phyloP scores from a whole-genome alignment of 2,888 invertebrate species.

The Drosophila neoperkinsi region DNA sequence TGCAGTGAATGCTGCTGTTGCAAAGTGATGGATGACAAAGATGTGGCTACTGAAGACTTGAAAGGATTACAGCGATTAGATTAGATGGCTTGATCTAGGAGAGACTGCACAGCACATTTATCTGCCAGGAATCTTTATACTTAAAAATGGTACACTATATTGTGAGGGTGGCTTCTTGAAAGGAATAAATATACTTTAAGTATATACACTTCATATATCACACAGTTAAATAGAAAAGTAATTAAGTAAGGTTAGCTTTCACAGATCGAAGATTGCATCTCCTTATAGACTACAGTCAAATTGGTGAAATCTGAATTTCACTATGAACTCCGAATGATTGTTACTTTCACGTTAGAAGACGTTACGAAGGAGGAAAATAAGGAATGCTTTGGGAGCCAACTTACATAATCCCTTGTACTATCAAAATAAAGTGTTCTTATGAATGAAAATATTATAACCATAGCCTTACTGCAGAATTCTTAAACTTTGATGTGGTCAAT shows the following conservation, averaged over 20 bases:
- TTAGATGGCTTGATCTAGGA: conserved; percentile 2
- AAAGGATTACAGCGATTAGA: conserved; percentile 49
- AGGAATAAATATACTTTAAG: background rate
- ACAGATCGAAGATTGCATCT: too few species aligned
- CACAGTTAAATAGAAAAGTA: background rate
- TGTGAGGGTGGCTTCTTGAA: background rate
- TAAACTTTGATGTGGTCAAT: background rate
- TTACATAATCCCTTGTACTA: too few species aligned
- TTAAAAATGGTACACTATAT: background rate
- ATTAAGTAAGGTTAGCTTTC: background rate
- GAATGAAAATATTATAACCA: too few species aligned
- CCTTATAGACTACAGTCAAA: too few species aligned
- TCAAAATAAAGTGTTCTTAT: too few species aligned
- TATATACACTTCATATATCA: background rate
- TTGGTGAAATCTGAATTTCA: too few species aligned
- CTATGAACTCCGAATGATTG: too few species aligned
- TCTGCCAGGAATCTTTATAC: background rate
- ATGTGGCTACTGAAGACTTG: conserved; percentile 34
- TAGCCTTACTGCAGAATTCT: too few species aligned
- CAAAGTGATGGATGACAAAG: conserved; percentile 41
- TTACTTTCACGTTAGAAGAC: too few species aligned
- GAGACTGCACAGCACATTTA: conserved; percentile 14
- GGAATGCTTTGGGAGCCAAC: too few species aligned
- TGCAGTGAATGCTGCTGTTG: conserved; percentile 21
- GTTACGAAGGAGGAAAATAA: too few species aligned